These are phyloP conservation scores for Fistularia tabacaria DNA, from an alignment of 2,797 vertebrate genomes.

Conservation along the genomic window DNA sequence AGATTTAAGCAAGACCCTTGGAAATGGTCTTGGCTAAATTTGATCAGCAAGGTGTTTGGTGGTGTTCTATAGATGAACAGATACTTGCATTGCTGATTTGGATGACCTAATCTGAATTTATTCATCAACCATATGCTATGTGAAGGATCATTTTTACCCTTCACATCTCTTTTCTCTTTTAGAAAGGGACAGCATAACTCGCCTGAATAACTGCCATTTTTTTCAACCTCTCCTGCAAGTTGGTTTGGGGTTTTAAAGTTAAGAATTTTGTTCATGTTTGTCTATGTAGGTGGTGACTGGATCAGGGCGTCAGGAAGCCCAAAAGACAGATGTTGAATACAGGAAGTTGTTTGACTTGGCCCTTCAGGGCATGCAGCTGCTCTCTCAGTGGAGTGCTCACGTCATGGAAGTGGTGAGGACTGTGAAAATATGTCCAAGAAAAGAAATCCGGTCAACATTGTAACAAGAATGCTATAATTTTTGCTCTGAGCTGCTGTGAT, in stretches of 20 bases:
- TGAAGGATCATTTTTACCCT: too few relatives aligned
- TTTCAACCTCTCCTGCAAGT: not conserved
- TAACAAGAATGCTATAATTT: not conserved
- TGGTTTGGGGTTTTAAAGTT: not conserved
- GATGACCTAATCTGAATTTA: too few relatives aligned
- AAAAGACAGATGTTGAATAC: slow-evolving; percentile 92
- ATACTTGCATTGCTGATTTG: too few relatives aligned
- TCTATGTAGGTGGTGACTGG: slow-evolving; percentile 89
- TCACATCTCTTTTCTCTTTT: too few relatives aligned
- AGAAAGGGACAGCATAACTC: too few relatives aligned
- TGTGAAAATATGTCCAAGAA: not conserved
- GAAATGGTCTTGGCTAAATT: not conserved
- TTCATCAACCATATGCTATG: too few relatives aligned
- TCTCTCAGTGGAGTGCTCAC: slow-evolving; percentile 97
- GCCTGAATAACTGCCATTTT: not conserved
- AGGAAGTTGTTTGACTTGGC: slow-evolving; percentile 94
- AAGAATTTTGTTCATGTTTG: slow-evolving; percentile 1
- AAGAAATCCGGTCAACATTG: not conserved
- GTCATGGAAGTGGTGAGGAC: slow-evolving; percentile 98
- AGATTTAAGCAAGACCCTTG: not conserved
- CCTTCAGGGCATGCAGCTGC: slow-evolving; percentile 93
- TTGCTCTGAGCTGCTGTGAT: not conserved
- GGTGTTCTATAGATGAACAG: too few relatives aligned
- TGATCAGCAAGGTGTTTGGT: not conserved
- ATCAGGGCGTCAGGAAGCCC: slow-evolving; percentile 92